phyloP scores from a whole-genome alignment of 1,140 invertebrate genomes.

The Drosophila punjabiensis region DNA sequence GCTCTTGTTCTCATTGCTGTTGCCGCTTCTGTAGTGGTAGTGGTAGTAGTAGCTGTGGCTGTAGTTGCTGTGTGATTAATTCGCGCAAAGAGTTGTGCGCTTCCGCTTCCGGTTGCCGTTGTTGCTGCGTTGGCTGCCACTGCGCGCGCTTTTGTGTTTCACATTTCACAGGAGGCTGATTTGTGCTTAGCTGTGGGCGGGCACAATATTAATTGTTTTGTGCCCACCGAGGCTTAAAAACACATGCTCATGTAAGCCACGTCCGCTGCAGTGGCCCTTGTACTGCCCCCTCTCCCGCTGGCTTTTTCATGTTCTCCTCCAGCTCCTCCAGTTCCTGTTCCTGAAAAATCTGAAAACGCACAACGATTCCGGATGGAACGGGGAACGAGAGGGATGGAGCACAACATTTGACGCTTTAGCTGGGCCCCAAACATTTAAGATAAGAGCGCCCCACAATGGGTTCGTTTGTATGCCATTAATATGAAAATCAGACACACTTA shows the following conservation, averaged over 20 bases:
- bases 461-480: conserved; percentile 77
- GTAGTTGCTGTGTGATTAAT: conserved; percentile 79
- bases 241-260: conserved; percentile 81
- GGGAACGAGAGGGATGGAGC: conserved; percentile 10
- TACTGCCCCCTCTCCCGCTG: conserved; percentile 8
- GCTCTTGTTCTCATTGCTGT: conserved; percentile 34
- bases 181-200: conserved; percentile 66
- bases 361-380: conserved; percentile 20
- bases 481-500: conserved; percentile 84
- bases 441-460: conserved; percentile 70
- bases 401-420: conserved; percentile 72
- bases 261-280: conserved; percentile 61
- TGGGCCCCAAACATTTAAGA: conserved; percentile 74
- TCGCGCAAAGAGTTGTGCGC: conserved; percentile 82
- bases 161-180: conserved; percentile 80
- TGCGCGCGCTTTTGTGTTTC: conserved; percentile 73
- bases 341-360: conserved; percentile 51
- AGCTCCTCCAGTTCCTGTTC: conserved; percentile 26
- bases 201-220: conserved; percentile 81
- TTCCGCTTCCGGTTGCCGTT: conserved; percentile 77
- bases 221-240: conserved; percentile 82
- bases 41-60: conserved; percentile 49
- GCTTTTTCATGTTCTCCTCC: conserved; percentile 44
- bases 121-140: conserved; percentile 36
- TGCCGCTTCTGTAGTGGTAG: conserved; percentile 8